These are phyloP conservation scores for Drosophila orena DNA, from an alignment of 1,140 invertebrate species.

Conservation along the genomic window DNA sequence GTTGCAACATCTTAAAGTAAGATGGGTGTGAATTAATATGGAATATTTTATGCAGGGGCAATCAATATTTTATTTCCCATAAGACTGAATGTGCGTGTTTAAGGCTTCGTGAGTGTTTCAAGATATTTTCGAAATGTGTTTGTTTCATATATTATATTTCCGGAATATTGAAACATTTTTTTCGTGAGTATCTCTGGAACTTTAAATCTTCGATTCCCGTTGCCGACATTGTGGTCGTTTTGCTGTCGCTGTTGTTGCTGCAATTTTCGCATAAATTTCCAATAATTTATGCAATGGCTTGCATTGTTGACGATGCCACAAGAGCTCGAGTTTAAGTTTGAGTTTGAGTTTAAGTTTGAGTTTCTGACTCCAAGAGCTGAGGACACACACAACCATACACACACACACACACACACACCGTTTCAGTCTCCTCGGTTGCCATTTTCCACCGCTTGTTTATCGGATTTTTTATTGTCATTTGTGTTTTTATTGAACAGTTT, in stretches of 20 bases:
- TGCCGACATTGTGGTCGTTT: conserved; percentile 11
- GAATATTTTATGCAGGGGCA: conserved; percentile 9
- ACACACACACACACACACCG: background rate
- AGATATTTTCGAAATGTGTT: background rate
- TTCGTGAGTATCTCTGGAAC: background rate
- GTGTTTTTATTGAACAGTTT: conserved; percentile 74
- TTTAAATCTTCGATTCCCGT: conserved; percentile 43
- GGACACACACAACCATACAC: background rate
- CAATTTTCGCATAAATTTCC: conserved; percentile 76
- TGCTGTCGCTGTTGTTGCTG: conserved; percentile 50
- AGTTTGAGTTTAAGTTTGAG: background rate
- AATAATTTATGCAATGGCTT: conserved; percentile 73
- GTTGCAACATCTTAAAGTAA: background rate
- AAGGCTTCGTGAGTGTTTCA: background rate
- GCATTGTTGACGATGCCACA: conserved; percentile 52
- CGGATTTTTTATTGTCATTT: conserved; percentile 71
- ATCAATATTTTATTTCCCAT: conserved; percentile 3
- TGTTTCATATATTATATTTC: background rate
- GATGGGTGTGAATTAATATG: background rate
- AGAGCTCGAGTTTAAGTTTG: conserved; percentile 20
- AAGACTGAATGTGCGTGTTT: no score
- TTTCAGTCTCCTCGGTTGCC: conserved; percentile 12
- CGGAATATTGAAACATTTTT: no score
- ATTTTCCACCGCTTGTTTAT: conserved; percentile 61
- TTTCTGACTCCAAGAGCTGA: background rate